These are phyloP conservation scores for Capitulum mitella DNA, from an alignment of 2,888 invertebrate genomes.

Conservation along the genomic window DNA sequence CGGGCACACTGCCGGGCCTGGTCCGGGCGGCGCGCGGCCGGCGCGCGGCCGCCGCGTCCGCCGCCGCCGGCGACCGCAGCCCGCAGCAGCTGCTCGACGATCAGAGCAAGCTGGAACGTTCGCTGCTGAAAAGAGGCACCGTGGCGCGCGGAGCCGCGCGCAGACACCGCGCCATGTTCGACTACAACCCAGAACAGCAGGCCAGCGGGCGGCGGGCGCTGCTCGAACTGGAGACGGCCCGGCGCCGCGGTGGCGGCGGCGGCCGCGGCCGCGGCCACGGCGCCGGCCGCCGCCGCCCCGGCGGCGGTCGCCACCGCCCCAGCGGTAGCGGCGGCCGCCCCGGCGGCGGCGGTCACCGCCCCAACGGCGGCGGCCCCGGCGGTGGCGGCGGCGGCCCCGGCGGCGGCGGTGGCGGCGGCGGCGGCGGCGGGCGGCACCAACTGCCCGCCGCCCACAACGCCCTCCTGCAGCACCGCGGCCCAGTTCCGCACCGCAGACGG, in stretches of 20 bases:
- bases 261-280: background rate
- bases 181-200: background rate
- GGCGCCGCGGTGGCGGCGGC: background rate
- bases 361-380: background rate
- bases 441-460: background rate
- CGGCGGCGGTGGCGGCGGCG: background rate
- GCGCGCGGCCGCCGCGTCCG: background rate
- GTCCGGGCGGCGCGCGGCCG: background rate
- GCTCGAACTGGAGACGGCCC: background rate
- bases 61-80: background rate
- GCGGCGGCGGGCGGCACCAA: background rate
- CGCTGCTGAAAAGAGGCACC: background rate
- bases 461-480: too few species aligned
- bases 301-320: background rate
- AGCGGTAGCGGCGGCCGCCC: background rate
- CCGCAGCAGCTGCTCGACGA: background rate
- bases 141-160: background rate
- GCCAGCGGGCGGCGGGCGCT: background rate
- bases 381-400: background rate
- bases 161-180: background rate
- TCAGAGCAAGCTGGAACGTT: background rate
- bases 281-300: background rate
- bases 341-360: background rate
- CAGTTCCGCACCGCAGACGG: constrained; percentile 34
- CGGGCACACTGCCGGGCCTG: background rate